Conservation (phyloP, 2,888 invertebrate genomes). For the Drosophila kuntzei region DNA sequence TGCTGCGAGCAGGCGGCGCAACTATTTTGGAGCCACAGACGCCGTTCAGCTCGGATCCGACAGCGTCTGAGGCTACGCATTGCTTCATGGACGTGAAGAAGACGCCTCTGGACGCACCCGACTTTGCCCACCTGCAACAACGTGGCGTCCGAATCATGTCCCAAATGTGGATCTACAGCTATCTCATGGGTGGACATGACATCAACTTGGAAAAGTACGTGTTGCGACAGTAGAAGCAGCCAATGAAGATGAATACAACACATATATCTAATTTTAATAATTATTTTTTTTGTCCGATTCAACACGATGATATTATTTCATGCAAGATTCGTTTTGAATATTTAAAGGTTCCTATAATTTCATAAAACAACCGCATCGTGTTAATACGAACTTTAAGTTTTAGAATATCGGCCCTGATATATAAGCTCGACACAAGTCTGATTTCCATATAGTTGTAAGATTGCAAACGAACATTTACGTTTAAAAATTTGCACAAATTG, state of each 20-base stretch:
- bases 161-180: constrained; percentile 84
- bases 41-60: constrained; percentile 71
- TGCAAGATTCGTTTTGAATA: not conserved
- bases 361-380: not conserved
- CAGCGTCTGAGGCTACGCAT: constrained; percentile 76
- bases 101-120: constrained; percentile 69
- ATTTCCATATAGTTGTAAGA: constrained; percentile 21
- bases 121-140: constrained; percentile 71
- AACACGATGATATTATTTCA: not conserved
- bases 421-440: constrained; percentile 16
- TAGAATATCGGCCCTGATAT: constrained; percentile 1
- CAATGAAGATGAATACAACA: not conserved
- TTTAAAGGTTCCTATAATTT: not conserved
- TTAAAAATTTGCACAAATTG: not conserved
- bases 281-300: no score
- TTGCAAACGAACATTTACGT: constrained; percentile 15
- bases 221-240: constrained; percentile 39
- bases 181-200: constrained; percentile 83
- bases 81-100: constrained; percentile 84
- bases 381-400: not conserved
- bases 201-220: constrained; percentile 78
- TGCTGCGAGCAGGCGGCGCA: constrained; percentile 93
- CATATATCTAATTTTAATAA: no score
- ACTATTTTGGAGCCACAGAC: constrained; percentile 86
- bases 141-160: constrained; percentile 77